Percentiles rank a stretch among this genome's conserved stretches.
Conservation (phyloP, 2,797 vertebrate genomes). For the Malurus leucopterus region DNA sequence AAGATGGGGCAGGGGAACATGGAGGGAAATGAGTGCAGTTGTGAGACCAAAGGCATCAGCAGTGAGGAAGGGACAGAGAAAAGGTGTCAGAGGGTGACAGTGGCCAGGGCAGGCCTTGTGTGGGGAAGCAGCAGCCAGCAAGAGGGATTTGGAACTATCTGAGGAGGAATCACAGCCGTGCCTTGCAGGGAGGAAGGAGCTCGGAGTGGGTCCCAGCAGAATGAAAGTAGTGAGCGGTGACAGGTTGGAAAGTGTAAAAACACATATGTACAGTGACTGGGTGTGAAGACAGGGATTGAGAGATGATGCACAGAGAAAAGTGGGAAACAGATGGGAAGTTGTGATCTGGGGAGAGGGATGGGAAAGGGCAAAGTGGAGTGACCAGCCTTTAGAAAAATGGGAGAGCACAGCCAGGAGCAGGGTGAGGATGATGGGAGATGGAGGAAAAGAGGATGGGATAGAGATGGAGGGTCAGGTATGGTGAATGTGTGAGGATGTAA, state of each 20-base stretch:
- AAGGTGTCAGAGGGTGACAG: not conserved
- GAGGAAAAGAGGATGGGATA: not conserved
- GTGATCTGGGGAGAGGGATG: not conserved
- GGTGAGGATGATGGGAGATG: not conserved
- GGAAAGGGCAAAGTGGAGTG: not conserved
- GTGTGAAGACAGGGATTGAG: not conserved
- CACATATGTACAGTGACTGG: not conserved
- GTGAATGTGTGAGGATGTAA: not conserved
- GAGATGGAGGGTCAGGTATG: not conserved
- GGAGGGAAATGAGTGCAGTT: not conserved
- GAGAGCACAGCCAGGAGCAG: not conserved
- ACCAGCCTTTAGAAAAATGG: not conserved
- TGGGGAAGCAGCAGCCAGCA: not conserved
- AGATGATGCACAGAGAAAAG: not conserved
- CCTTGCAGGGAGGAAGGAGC: not conserved
- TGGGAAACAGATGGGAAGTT: not conserved
- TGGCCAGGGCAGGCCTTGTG: not conserved
- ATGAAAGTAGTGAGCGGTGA: not conserved
- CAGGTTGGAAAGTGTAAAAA: constrained; percentile 3
- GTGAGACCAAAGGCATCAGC: not conserved
- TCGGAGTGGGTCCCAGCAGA: not conserved
- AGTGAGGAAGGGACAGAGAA: not conserved
- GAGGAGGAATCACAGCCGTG: not conserved
- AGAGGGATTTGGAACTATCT: not conserved
- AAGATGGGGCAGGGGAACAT: not conserved